phyloP scores from a whole-genome alignment of 1,140 invertebrate species.

The Lordiphosa mommai region DNA sequence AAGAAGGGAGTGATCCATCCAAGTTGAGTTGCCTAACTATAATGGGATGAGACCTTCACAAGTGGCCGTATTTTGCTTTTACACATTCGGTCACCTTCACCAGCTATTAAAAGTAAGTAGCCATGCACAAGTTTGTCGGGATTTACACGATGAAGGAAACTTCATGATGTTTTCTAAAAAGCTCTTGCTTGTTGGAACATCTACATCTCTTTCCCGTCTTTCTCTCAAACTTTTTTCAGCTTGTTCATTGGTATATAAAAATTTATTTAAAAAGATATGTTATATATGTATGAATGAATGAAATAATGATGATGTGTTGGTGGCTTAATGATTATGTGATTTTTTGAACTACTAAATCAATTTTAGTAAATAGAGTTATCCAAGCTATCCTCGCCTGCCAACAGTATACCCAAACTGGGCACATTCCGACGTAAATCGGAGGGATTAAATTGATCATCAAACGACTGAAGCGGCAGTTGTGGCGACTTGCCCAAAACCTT shows the following conservation, averaged over 20 bases:
- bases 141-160: too few species aligned
- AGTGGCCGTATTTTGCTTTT: too few species aligned
- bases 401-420: slow-evolving; percentile 17
- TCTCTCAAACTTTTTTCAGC: not conserved
- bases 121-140: too few species aligned
- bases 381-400: slow-evolving; percentile 14
- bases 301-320: not conserved
- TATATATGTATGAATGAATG: not conserved
- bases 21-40: too few species aligned
- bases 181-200: too few species aligned
- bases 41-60: too few species aligned
- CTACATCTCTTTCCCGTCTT: too few species aligned
- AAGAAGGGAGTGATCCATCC: too few species aligned
- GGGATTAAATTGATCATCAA: slow-evolving; percentile 58
- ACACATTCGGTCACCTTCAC: too few species aligned
- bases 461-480: slow-evolving; percentile 26
- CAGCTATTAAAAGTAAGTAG: too few species aligned
- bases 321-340: not conserved
- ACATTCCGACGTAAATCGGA: slow-evolving; percentile 18
- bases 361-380: slow-evolving; percentile 41
- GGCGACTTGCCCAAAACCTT: slow-evolving; percentile 43
- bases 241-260: not conserved
- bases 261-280: slow-evolving; percentile 1
- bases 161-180: too few species aligned
- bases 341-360: slow-evolving; percentile 27